phyloP scores from a whole-genome alignment of 2,113 vertebrate species.

The Mungos mungo region DNA sequence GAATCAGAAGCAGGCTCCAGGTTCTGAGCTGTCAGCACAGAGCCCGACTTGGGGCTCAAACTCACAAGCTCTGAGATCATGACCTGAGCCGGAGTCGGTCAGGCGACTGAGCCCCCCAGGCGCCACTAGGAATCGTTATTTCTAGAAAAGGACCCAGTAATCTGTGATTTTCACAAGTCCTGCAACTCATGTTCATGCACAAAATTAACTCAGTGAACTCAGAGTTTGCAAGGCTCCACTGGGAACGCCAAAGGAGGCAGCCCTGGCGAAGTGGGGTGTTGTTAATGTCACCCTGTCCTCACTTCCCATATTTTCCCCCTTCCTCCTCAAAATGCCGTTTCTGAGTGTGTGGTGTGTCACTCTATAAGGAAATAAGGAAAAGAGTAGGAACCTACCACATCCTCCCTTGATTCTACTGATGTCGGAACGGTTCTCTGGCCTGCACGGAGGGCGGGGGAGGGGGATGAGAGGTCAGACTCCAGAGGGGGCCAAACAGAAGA shows the following conservation, averaged over 20 bases:
- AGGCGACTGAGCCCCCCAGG: too few relatives aligned
- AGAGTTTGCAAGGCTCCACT: not conserved
- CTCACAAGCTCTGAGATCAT: too few relatives aligned
- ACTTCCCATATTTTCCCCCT: not conserved
- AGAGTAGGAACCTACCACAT: not conserved
- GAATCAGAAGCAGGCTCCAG: too few relatives aligned
- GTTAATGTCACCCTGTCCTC: not conserved
- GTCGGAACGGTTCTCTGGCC: not conserved
- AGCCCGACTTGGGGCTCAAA: too few relatives aligned
- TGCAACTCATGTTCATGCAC: not conserved
- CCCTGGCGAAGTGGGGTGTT: not conserved
- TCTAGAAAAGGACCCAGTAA: not conserved
- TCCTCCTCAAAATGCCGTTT: not conserved
- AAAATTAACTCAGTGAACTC: not conserved
- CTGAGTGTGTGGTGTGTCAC: not conserved
- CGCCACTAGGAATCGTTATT: not conserved
- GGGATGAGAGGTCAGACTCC: not conserved
- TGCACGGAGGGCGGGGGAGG: too few relatives aligned
- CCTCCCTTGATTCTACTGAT: not conserved
- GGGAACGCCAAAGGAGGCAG: not conserved
- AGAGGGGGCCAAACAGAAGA: conserved; percentile 83
- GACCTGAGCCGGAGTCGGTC: too few relatives aligned
- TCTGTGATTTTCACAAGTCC: not conserved
- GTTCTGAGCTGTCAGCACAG: too few relatives aligned
- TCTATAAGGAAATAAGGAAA: not conserved